Conservation (phyloP, 1,140 invertebrate species). For the Hylaeus anthracinus region DNA sequence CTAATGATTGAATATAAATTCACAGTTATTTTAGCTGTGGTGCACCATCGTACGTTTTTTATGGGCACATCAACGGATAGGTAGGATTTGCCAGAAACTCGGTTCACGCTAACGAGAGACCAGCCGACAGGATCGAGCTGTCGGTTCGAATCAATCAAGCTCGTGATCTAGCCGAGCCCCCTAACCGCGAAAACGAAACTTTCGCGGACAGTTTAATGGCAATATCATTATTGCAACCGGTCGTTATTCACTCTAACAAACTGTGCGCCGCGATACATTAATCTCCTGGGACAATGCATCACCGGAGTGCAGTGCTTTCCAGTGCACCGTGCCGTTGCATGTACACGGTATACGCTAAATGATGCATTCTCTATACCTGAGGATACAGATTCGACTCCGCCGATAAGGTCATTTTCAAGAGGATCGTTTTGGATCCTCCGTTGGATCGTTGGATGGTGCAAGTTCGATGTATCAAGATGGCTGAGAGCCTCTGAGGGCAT, state of each 20-base stretch:
- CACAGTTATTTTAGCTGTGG: no score
- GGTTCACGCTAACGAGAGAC: not conserved
- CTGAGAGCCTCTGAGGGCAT: no score
- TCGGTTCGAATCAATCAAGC: slow-evolving; percentile 33
- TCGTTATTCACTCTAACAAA: slow-evolving; percentile 76
- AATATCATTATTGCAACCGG: slow-evolving; percentile 74
- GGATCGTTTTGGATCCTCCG: not conserved
- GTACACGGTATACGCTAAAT: slow-evolving; percentile 16
- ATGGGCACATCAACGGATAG: not conserved
- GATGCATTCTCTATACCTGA: not conserved
- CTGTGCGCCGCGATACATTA: slow-evolving; percentile 73
- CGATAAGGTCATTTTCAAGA: not conserved
- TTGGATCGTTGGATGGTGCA: not conserved
- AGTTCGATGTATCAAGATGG: not conserved
- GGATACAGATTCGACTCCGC: not conserved
- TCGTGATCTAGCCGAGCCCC: slow-evolving; percentile 3
- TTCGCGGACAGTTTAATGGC: slow-evolving; percentile 74
- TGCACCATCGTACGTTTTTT: no score
- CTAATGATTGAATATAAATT: no score
- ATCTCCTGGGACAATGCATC: slow-evolving; percentile 76
- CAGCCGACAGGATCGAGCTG: not conserved
- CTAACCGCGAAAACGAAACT: slow-evolving; percentile 67
- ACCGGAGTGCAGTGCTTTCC: slow-evolving; percentile 61
- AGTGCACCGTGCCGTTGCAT: slow-evolving; percentile 6
- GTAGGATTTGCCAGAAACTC: not conserved